Percentiles rank a stretch among this genome's conserved stretches.
Evolutionary conservation across 2,113 vertebrate genomes (phyloP).

Genomic region (Paradoxurus hermaphroditus): DNA sequence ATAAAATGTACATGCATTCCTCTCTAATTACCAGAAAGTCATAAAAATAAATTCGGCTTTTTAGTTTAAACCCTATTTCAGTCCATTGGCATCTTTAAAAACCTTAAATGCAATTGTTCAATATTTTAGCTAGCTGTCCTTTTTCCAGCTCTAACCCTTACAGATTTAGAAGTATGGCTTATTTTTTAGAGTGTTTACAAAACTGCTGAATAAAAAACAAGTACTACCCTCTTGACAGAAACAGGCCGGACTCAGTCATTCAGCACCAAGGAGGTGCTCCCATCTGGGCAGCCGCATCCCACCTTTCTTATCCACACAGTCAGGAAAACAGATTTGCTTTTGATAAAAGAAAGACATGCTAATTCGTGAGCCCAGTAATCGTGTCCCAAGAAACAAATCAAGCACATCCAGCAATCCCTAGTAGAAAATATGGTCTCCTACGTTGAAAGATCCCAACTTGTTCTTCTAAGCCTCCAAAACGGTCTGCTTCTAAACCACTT

Average conservation of each 20-base stretch:
- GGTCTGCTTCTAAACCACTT: background rate
- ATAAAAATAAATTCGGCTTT: background rate
- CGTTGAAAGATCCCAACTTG: background rate
- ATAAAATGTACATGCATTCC: background rate
- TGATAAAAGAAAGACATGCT: background rate
- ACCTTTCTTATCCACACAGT: background rate
- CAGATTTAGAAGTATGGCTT: background rate
- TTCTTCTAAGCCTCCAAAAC: background rate
- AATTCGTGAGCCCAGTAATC: background rate
- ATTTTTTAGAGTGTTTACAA: background rate
- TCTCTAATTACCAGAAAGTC: slow-evolving; percentile 11
- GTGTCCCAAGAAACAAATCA: background rate
- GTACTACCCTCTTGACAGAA: background rate
- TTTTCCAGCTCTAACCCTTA: background rate
- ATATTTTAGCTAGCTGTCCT: background rate
- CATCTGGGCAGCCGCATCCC: background rate
- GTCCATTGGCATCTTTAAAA: slow-evolving; percentile 13
- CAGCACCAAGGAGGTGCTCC: too few species aligned
- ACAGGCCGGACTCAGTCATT: background rate
- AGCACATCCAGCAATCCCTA: background rate
- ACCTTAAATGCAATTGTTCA: background rate
- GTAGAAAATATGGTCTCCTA: background rate
- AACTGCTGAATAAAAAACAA: slow-evolving; percentile 18
- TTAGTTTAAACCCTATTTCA: background rate
- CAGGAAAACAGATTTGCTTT: background rate